Conservation (phyloP, 2,113 vertebrate genomes). For the Neodontobutis hainanensis region DNA sequence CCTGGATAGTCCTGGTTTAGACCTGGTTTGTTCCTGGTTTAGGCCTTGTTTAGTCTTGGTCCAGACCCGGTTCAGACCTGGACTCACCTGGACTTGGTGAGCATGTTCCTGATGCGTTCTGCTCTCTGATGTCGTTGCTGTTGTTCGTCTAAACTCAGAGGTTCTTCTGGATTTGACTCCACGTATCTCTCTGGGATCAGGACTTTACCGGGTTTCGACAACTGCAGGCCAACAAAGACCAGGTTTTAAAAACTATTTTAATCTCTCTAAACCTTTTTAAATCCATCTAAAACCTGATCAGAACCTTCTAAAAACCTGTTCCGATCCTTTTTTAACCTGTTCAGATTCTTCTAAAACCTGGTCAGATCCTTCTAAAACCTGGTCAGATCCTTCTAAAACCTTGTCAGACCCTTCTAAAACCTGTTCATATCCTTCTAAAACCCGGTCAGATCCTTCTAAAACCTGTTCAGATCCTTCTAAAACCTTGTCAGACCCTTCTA, state of each 20-base stretch:
- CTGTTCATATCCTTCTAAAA: too few species aligned
- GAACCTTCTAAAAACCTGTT: too few species aligned
- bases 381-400: too few species aligned
- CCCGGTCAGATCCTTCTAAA: too few species aligned
- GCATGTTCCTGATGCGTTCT: slow-evolving; percentile 89
- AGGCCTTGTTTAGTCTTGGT: not conserved
- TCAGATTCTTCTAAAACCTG: too few species aligned
- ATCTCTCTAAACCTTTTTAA: too few species aligned
- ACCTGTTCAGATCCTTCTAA: too few species aligned
- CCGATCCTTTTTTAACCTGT: too few species aligned
- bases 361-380: too few species aligned
- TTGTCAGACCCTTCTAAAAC: too few species aligned
- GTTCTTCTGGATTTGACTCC: slow-evolving; percentile 89
- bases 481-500: too few species aligned
- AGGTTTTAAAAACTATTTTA: not conserved
- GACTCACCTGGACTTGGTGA: slow-evolving; percentile 88
- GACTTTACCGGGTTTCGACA: slow-evolving; percentile 90
- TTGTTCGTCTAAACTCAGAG: slow-evolving; percentile 86
- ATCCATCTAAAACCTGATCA: too few species aligned
- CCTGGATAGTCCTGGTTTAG: slow-evolving; percentile 79
- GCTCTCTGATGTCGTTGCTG: slow-evolving; percentile 84
- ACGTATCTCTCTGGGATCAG: slow-evolving; percentile 92
- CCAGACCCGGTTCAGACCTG: not conserved
- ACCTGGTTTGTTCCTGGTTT: not conserved
- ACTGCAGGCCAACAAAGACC: slow-evolving; percentile 63